Base-by-base conservation (phyloP, 2,113 vertebrate genomes). In the Sinocyclocheilus grahami region DNA sequence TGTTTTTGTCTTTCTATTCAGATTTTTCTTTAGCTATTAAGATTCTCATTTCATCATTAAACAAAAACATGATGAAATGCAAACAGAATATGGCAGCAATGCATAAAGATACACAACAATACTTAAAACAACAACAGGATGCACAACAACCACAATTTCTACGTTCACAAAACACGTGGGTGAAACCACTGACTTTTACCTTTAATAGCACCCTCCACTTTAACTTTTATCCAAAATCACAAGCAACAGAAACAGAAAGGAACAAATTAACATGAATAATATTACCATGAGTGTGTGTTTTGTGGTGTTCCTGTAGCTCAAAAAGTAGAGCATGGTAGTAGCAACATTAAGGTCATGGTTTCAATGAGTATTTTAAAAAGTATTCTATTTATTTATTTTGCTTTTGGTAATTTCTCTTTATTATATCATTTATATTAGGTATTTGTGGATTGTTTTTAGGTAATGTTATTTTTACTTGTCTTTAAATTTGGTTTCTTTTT, bases 191-290 rank as follows among this genome's bases (percentile, higher is more conserved):
- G 33, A 5, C 0, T 84, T 89, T 96, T 97, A 96, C 96, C 96
- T 96, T 97, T 96, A 91, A 96, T 91, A 90, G 95, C 92, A 95
- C 90, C 96, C 91, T 96, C 95, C 95, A 95, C 95, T 95, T 95
- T 95, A 92, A 95, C 96, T 97, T 96, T 90, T 93, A 91, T 91
- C 89, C 39, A 92, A 92, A 92, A 82, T 90, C 37, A 90, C 7
- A 53, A 33, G 5, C 4, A 24, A 78, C 72, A 62, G 10, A 78
- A 46, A 91, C 91, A 90, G 91, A 91, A 87, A 91, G 89, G 89
- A 92, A 78, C 72, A 92, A 93, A 87, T 91, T 89, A 3, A 87
- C 33, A 58, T 24, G 86, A 87, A 14, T 78, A 90, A 3, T 80
- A 3, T 84, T n/a, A 92, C 75, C 7, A 3, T 13, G 13, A 46